A percentile compares a stretch with the other conserved stretches of the same genome.
These are phyloP conservation scores for Mantis religiosa DNA, from an alignment of 2,888 invertebrate genomes.

Conservation along the genomic window DNA sequence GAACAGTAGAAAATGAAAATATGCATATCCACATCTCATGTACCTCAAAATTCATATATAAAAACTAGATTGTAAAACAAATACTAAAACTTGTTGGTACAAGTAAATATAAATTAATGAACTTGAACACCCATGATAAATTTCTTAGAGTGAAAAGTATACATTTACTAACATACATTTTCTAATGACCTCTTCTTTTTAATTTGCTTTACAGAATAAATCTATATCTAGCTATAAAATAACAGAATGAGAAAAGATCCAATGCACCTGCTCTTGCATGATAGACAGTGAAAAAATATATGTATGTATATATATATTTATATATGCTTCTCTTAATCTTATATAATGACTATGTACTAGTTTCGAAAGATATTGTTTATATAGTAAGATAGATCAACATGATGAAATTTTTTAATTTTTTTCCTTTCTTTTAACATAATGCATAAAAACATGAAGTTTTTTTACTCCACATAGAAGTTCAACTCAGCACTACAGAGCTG, in stretches of 20 bases:
- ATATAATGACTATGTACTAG: background rate
- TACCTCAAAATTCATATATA: background rate
- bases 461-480: background rate
- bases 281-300: conserved; percentile 29
- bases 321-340: conserved; percentile 17
- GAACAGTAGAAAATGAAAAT: too few species aligned
- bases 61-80: background rate
- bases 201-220: background rate
- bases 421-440: background rate
- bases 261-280: conserved; percentile 25
- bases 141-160: background rate
- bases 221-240: background rate
- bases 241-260: conserved; percentile 15
- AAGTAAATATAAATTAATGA: background rate
- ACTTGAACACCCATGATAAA: background rate
- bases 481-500: background rate
- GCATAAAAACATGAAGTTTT: background rate
- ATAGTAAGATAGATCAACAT: background rate
- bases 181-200: background rate
- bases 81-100: background rate
- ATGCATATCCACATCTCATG: background rate
- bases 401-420: background rate
- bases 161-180: background rate
- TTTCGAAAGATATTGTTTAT: conserved; percentile 5
- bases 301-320: conserved; percentile 25